Evolutionary conservation across 1,140 invertebrate species (phyloP).

Genomic region (Campodea augens): DNA sequence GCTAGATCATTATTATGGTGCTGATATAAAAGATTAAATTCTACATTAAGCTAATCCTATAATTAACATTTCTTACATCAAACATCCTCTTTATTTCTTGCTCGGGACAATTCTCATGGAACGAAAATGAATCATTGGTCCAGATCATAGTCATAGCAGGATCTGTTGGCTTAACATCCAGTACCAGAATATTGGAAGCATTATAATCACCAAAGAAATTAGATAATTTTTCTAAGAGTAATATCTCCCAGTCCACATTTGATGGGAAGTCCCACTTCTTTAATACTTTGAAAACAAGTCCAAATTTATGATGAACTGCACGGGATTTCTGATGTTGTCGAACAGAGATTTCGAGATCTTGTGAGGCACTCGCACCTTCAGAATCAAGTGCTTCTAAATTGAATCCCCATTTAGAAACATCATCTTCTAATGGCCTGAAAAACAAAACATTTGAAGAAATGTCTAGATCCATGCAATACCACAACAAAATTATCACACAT

Average conservation of each 20-base stretch:
- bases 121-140: conserved; percentile 69
- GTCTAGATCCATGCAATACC: not conserved
- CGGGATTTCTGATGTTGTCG: conserved; percentile 51
- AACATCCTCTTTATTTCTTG: conserved; percentile 45
- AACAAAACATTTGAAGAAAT: conserved; percentile 4
- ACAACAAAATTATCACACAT: too few species aligned
- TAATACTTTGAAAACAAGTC: conserved; percentile 39
- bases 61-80: conserved; percentile 35
- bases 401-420: conserved; percentile 67
- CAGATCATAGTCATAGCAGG: conserved; percentile 46
- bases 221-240: conserved; percentile 43
- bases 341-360: conserved; percentile 53
- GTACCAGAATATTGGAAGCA: conserved; percentile 44
- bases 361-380: conserved; percentile 43
- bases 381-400: conserved; percentile 54
- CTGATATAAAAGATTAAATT: too few species aligned
- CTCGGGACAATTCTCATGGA: conserved; percentile 45
- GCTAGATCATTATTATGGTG: too few species aligned
- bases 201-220: conserved; percentile 46
- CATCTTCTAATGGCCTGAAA: conserved; percentile 56
- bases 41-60: too few species aligned
- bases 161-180: conserved; percentile 31
- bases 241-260: conserved; percentile 36
- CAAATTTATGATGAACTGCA: conserved; percentile 66
- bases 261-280: conserved; percentile 29